Percentiles rank a stretch among this genome's conserved stretches.
phyloP scores from a whole-genome alignment of 2,113 vertebrate species.

The Brevimyrus niger region DNA sequence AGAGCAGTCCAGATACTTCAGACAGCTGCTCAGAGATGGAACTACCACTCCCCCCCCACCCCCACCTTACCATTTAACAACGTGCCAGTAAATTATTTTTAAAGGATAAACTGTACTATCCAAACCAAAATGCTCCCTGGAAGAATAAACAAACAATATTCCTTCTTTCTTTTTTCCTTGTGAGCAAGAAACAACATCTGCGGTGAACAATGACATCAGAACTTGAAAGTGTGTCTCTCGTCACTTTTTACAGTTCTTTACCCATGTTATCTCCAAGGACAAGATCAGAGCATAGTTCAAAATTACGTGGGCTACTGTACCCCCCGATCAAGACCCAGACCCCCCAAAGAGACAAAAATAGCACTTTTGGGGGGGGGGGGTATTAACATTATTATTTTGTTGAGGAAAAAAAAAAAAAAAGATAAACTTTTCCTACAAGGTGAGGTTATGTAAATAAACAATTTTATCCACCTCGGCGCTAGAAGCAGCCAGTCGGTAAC shows the following conservation, averaged over 20 bases:
- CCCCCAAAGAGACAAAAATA: no score
- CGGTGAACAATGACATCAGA: not conserved
- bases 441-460: no score
- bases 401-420: no score
- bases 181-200: not conserved
- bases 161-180: not conserved
- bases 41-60: not conserved
- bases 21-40: not conserved
- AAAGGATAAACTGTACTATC: not conserved
- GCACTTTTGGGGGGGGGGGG: no score
- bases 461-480: no score
- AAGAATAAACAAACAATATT: not conserved
- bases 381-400: no score
- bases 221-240: not conserved
- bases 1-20: not conserved
- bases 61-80: not conserved
- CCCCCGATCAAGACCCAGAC: no score
- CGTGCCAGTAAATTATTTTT: not conserved
- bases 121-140: not conserved
- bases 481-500: no score
- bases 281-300: not conserved
- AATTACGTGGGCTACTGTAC: no score
- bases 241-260: not conserved
- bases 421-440: no score
- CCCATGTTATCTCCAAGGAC: not conserved